Conservation (phyloP, 2,888 invertebrate species). For the Byasa hedistus region DNA sequence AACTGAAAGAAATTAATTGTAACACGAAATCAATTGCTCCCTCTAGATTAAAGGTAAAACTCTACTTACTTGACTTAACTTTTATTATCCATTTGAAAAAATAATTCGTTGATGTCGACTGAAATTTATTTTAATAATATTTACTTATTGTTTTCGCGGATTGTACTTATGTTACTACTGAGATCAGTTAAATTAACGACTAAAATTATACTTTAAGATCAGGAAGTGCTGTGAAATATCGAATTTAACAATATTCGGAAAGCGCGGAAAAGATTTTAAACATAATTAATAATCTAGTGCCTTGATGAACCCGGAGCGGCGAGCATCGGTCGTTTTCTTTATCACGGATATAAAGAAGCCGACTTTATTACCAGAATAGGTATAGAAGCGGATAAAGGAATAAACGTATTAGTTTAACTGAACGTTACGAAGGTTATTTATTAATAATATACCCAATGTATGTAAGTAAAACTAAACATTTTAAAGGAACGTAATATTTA, state of each 20-base stretch:
- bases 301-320: constrained; percentile 1
- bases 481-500: neutral
- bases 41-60: neutral
- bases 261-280: constrained; percentile 3
- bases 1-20: neutral
- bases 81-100: neutral
- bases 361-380: constrained; percentile 15
- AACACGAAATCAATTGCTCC: constrained; percentile 3
- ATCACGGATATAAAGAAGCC: constrained; percentile 13
- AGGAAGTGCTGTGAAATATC: neutral
- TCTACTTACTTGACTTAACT: no score
- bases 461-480: neutral
- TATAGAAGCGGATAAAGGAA: constrained; percentile 10
- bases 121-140: neutral
- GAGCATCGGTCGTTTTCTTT: constrained; percentile 11
- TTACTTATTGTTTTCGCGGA: neutral
- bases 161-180: neutral
- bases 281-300: neutral
- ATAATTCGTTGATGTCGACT: neutral
- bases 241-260: neutral
- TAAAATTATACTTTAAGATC: neutral
- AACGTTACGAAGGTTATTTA: neutral
- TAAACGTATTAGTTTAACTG: constrained; percentile 4
- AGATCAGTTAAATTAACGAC: neutral
- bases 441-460: neutral